A percentile compares a stretch with the other conserved stretches of the same genome.
These are phyloP conservation scores for Leptinotarsa rubiginosa DNA, from an alignment of 2,888 invertebrate species.

Conservation along the genomic window DNA sequence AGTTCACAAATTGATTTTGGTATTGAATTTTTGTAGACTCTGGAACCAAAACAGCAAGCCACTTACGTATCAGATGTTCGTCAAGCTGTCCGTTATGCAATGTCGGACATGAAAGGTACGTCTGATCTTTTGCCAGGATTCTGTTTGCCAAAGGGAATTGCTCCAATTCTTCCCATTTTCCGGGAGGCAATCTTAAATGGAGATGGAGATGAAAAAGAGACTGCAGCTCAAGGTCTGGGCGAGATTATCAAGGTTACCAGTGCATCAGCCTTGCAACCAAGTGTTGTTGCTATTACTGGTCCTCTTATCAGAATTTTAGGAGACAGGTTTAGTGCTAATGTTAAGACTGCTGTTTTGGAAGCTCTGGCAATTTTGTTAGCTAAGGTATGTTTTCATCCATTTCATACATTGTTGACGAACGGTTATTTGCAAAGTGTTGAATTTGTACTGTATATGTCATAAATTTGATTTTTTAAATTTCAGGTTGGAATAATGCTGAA, in stretches of 20 bases:
- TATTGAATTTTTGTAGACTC: conserved; percentile 68
- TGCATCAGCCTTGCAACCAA: conserved; percentile 89
- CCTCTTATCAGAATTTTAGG: conserved; percentile 97
- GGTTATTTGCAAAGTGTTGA: too few relatives aligned
- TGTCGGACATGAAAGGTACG: conserved; percentile 81
- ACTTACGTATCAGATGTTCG: conserved; percentile 90
- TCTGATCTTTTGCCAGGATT: conserved; percentile 88
- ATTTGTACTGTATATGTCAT: conserved; percentile 9
- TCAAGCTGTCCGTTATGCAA: conserved; percentile 91
- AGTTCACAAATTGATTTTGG: not conserved
- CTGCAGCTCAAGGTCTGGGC: conserved; percentile 88
- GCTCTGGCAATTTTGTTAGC: conserved; percentile 91
- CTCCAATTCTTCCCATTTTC: conserved; percentile 93
- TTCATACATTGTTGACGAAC: too few relatives aligned
- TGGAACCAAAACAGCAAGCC: conserved; percentile 87
- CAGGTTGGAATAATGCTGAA: conserved; percentile 94
- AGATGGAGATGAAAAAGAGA: conserved; percentile 94
- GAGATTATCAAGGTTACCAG: conserved; percentile 87
- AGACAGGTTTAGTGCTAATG: conserved; percentile 92
- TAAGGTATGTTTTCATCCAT: conserved; percentile 70
- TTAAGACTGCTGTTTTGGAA: conserved; percentile 96
- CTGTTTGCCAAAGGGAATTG: conserved; percentile 90
- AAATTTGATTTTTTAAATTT: conserved; percentile 33
- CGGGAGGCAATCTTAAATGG: conserved; percentile 97
- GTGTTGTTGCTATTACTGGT: conserved; percentile 97